Evolutionary conservation across 2,888 invertebrate genomes (phyloP).

Genomic region (Caenorhabditis parvicauda): DNA sequence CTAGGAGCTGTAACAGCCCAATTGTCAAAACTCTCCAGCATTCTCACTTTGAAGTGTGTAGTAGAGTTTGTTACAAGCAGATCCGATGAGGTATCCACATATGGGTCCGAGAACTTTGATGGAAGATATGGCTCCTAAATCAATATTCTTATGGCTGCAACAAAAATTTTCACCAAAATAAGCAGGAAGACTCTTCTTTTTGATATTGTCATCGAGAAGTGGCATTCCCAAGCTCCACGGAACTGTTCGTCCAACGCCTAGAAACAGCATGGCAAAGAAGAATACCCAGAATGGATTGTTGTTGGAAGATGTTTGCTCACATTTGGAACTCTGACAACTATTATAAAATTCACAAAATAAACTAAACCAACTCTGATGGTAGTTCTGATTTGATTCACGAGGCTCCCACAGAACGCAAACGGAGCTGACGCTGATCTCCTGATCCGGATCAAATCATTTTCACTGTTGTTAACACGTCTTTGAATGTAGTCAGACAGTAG

Average conservation of each 20-base stretch:
- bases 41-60: constrained; percentile 44
- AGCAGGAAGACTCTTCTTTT: constrained; percentile 56
- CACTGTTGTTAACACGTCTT: constrained; percentile 7
- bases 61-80: constrained; percentile 54
- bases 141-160: neutral
- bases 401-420: constrained; percentile 51
- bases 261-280: constrained; percentile 53
- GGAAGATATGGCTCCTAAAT: constrained; percentile 56
- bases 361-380: constrained; percentile 37
- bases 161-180: constrained; percentile 53
- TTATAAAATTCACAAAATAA: constrained; percentile 1
- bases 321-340: constrained; percentile 37
- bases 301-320: constrained; percentile 42
- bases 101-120: constrained; percentile 62
- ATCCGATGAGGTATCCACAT: constrained; percentile 61
- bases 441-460: constrained; percentile 20
- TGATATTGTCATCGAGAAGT: constrained; percentile 62
- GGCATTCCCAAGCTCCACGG: constrained; percentile 62
- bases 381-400: constrained; percentile 52
- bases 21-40: too few species aligned
- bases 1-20: constrained; percentile 34
- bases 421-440: constrained; percentile 51
- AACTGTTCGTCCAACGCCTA: constrained; percentile 60
- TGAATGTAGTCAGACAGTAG: constrained; percentile 11
- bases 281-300: constrained; percentile 55